phyloP scores from a whole-genome alignment of 2,888 invertebrate genomes.

The Andrena bucephala region DNA sequence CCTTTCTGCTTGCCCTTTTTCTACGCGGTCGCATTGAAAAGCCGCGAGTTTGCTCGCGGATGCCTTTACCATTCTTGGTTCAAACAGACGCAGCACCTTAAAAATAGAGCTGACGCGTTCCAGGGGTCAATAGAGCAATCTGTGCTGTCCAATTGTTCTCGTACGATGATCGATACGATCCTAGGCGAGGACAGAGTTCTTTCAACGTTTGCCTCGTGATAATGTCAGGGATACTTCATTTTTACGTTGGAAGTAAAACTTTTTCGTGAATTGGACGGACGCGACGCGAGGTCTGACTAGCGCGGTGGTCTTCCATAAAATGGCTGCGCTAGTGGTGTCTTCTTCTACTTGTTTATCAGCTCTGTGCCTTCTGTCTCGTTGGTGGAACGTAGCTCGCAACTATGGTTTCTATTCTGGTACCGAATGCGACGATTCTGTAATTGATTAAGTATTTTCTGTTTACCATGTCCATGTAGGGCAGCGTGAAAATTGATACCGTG shows the following conservation, averaged over 20 bases:
- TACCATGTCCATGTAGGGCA: neutral
- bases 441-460: neutral
- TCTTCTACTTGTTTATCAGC: too few relatives aligned
- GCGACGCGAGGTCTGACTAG: too few relatives aligned
- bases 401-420: too few relatives aligned
- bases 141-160: slow-evolving; percentile 72
- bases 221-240: neutral
- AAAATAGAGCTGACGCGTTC: slow-evolving; percentile 76
- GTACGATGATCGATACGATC: slow-evolving; percentile 51
- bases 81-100: slow-evolving; percentile 56
- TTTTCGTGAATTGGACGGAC: too few relatives aligned
- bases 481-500: slow-evolving; percentile 18
- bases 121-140: slow-evolving; percentile 71
- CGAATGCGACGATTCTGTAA: neutral
- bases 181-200: neutral
- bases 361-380: too few relatives aligned
- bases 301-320: too few relatives aligned
- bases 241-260: neutral
- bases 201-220: neutral
- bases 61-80: slow-evolving; percentile 39
- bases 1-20: neutral
- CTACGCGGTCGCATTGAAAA: neutral
- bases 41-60: slow-evolving; percentile 10
- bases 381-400: too few relatives aligned
- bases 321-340: too few relatives aligned